Evolutionary conservation across 2,113 vertebrate genomes (phyloP), one percentile per base, ranked within the genome.

Genomic region (Mixornis gularis): DNA sequence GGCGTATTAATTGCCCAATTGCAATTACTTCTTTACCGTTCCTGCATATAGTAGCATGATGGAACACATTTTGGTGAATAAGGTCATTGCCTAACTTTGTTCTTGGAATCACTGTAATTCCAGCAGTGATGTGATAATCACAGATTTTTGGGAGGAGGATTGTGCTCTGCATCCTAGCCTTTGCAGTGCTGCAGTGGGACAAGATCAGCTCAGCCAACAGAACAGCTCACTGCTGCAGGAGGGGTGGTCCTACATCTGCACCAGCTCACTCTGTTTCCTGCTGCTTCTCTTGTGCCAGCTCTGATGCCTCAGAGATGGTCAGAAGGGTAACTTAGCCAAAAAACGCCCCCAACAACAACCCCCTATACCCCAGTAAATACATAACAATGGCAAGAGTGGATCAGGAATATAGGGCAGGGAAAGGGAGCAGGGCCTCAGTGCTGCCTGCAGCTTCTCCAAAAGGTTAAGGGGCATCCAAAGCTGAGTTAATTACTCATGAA

Each of bases 1-100:
- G 12, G 26, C 19, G 11, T 87, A 77, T 94, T 91, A 85, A 87
- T 76, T 89, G 66, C 66, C 51, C 85, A 77, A 85, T 73, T 86
- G 73, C 40, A 72, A 77, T 59, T 58, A 86, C 41, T 78, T 88
- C 22, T 46, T 78, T 62, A 55, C 21, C 19, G 58, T 69, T 70
- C 76, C 58, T 62, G 13, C 46, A 34, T 44, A 7, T 22, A 20
- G 51, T 13, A 19, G 30, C 8, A n/a, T 69, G 48, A 38, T 8
- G 63, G 51, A 85, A 53, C 5, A 17, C 20, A 70, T 79, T 40
- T 30, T 56, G 52, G 41, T 76, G 58, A 60, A 25, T 70, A 76
- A 91, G 27, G 10, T 58, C 14, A 26, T 89, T 93, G 46, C 48
- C 21, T 74, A 80, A 79, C 27, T 77, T 78, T 66, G n/a, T 85